phyloP scores from a whole-genome alignment of 1,140 invertebrate species.

The Drosophila gunungcola region DNA sequence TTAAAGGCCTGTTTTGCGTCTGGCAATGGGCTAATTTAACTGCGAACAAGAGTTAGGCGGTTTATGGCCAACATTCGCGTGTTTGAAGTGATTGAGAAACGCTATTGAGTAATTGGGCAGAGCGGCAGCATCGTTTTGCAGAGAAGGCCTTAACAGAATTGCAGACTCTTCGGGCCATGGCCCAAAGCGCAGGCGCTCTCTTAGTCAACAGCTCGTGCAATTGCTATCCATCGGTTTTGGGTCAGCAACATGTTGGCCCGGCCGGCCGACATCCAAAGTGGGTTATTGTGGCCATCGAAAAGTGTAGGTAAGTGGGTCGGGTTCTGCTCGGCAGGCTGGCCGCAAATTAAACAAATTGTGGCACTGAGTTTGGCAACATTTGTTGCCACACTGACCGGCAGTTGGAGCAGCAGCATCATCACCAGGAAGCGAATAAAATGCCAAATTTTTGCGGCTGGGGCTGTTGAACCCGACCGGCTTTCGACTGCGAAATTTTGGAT shows the following conservation, averaged over 20 bases:
- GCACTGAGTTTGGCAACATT: constrained; percentile 69
- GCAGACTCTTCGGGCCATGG: constrained; percentile 8
- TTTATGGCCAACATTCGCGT: constrained; percentile 62
- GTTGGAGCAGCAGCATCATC: constrained; percentile 11
- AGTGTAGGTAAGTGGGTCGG: constrained; percentile 58
- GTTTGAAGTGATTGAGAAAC: constrained; percentile 51
- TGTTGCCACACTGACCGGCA: constrained; percentile 58
- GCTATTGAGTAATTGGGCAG: constrained; percentile 55
- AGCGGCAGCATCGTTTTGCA: constrained; percentile 18
- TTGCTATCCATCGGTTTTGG: constrained; percentile 35
- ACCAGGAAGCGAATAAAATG: constrained; percentile 41
- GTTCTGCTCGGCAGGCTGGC: constrained; percentile 36
- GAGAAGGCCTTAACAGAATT: not conserved
- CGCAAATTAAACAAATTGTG: constrained; percentile 80
- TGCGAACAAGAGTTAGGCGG: constrained; percentile 71
- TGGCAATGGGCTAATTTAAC: constrained; percentile 52
- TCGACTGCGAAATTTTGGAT: constrained; percentile 22
- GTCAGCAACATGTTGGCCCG: constrained; percentile 77
- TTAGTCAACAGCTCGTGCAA: constrained; percentile 4
- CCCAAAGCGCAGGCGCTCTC: constrained; percentile 50
- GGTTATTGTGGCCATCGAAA: constrained; percentile 51
- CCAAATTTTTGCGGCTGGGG: constrained; percentile 61
- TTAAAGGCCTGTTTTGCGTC: constrained; percentile 59
- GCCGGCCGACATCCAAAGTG: constrained; percentile 45
- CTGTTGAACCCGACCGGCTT: constrained; percentile 31